Conservation (phyloP, 2,113 vertebrate genomes). For the Chrysochloris asiatica region DNA sequence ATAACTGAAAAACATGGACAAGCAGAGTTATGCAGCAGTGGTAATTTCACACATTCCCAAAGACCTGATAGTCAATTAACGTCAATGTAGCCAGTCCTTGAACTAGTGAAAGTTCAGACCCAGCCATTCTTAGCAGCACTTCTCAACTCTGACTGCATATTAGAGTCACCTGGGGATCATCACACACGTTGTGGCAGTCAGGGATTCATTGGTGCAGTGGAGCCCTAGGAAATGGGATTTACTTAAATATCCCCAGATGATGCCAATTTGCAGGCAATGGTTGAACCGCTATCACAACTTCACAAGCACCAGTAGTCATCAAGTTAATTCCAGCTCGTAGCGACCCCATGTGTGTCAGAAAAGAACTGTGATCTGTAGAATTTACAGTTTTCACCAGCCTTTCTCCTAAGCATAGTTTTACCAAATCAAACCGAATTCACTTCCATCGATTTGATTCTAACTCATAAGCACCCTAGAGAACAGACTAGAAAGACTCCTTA, state of each 20-base stretch:
- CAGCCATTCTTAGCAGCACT: background rate
- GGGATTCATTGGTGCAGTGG: too few species aligned
- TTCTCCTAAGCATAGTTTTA: background rate
- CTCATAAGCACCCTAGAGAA: too few species aligned
- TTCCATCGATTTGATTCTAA: too few species aligned
- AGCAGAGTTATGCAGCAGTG: background rate
- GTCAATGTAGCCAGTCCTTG: too few species aligned
- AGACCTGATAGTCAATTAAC: background rate
- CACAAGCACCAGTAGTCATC: background rate
- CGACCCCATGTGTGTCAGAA: background rate
- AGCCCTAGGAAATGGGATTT: background rate
- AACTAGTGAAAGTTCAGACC: too few species aligned
- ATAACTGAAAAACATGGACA: conserved; percentile 84
- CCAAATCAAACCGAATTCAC: too few species aligned
- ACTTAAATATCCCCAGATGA: background rate
- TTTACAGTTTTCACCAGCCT: background rate
- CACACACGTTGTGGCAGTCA: background rate
- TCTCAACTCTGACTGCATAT: background rate
- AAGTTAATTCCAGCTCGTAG: background rate
- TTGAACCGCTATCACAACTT: background rate
- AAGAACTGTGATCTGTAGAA: background rate
- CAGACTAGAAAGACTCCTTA: too few species aligned
- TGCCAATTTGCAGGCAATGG: background rate
- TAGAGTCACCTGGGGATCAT: background rate
- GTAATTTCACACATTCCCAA: conserved; percentile 21